phyloP scores from a whole-genome alignment of 1,140 invertebrate species.

The Trichonephila inaurata region DNA sequence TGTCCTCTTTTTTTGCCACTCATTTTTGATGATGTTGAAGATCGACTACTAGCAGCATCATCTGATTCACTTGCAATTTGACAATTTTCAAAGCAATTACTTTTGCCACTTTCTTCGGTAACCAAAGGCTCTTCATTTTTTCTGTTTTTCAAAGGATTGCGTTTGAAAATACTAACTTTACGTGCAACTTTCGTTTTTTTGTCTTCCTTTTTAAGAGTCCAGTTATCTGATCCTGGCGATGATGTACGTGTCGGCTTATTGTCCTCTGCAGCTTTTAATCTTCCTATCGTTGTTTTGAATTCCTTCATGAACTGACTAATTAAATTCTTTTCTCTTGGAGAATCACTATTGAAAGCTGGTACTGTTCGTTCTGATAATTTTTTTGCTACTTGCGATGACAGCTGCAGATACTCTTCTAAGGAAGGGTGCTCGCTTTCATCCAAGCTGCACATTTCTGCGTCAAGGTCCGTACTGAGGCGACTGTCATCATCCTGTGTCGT shows the following conservation, averaged over 20 bases:
- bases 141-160: conserved; percentile 56
- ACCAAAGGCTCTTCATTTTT: conserved; percentile 72
- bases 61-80: conserved; percentile 41
- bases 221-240: conserved; percentile 58
- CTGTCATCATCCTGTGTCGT: conserved; percentile 66
- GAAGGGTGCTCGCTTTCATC: conserved; percentile 74
- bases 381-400: conserved; percentile 69
- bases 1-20: conserved; percentile 38
- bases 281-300: conserved; percentile 69
- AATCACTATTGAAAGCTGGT: conserved; percentile 58
- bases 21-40: conserved; percentile 37
- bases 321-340: conserved; percentile 65
- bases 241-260: conserved; percentile 32
- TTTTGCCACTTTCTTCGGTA: conserved; percentile 50
- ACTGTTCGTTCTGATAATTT: conserved; percentile 74
- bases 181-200: conserved; percentile 48
- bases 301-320: conserved; percentile 74
- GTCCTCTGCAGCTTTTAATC: conserved; percentile 45
- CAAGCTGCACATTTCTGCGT: conserved; percentile 42
- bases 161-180: conserved; percentile 69
- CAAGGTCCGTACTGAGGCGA: conserved; percentile 66
- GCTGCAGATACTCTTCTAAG: conserved; percentile 74
- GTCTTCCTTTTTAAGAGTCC: conserved; percentile 71
- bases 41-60: conserved; percentile 40
- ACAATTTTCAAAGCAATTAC: conserved; percentile 10